Percentiles rank a stretch among this genome's conserved stretches.
Conservation (phyloP, 2,888 invertebrate species). For the Merodon equestris region DNA sequence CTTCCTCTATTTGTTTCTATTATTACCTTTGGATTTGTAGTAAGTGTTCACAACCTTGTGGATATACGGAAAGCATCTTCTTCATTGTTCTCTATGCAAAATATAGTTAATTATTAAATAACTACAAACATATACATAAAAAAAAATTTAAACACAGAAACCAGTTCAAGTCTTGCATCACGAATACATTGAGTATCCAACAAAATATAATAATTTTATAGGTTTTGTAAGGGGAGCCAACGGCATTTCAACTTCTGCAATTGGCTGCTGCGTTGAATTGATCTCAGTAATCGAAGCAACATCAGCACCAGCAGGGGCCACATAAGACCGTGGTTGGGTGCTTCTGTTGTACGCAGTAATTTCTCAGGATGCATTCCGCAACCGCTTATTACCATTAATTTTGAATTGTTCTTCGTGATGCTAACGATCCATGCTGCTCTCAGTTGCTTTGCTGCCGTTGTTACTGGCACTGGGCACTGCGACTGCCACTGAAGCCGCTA, state of each 20-base stretch:
- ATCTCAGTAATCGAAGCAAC: conserved; percentile 56
- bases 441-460: conserved; percentile 1
- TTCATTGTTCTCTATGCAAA: too few species aligned
- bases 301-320: conserved; percentile 31
- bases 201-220: conserved; percentile 65
- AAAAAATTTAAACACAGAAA: neutral
- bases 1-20: too few species aligned
- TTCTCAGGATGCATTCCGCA: conserved; percentile 73
- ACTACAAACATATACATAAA: too few species aligned
- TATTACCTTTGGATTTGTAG: too few species aligned
- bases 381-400: conserved; percentile 79
- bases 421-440: conserved; percentile 75
- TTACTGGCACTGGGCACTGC: conserved; percentile 9
- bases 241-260: conserved; percentile 67
- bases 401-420: conserved; percentile 79
- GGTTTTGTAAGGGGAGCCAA: conserved; percentile 47
- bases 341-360: conserved; percentile 80
- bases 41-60: too few species aligned
- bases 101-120: too few species aligned
- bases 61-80: too few species aligned
- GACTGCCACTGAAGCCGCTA: conserved; percentile 9
- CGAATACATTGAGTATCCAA: conserved; percentile 42
- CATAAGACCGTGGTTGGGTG: conserved; percentile 66
- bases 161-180: conserved; percentile 46
- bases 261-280: conserved; percentile 58